A percentile compares a stretch with the other conserved stretches of the same genome.
phyloP scores from a whole-genome alignment of 2,797 vertebrate species.

The Hipposideros larvatus region DNA sequence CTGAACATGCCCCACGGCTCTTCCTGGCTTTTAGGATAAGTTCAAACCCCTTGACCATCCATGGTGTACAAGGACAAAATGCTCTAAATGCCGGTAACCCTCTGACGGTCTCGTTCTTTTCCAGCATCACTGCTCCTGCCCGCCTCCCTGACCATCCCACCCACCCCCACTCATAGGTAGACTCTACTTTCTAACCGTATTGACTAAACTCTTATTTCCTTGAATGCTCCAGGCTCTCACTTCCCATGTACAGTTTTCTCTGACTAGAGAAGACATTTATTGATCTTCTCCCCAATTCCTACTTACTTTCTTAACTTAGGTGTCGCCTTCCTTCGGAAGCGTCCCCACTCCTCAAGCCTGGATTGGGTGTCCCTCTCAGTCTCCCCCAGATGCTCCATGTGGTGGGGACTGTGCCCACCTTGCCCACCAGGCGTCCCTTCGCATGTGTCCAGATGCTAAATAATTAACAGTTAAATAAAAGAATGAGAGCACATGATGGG shows the following conservation, averaged over 20 bases:
- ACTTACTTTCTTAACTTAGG: not conserved
- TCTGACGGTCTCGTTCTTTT: not conserved
- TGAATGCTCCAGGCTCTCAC: not conserved
- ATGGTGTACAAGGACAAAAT: fast-evolving
- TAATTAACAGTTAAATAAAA: not conserved
- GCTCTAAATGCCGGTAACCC: too few relatives aligned
- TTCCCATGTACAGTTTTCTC: not conserved
- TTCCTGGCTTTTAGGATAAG: not conserved
- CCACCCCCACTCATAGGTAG: not conserved
- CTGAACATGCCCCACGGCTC: not conserved
- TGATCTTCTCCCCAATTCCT: not conserved
- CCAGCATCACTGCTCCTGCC: not conserved
- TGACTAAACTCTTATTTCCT: not conserved
- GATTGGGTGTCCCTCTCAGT: not conserved
- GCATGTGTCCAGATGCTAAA: not conserved
- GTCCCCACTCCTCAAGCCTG: not conserved
- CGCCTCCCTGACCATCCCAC: not conserved
- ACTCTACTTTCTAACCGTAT: not conserved
- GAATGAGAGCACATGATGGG: fast-evolving
- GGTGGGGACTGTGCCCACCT: not conserved
- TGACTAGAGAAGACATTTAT: not conserved
- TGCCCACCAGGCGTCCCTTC: not conserved
- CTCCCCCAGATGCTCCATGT: not conserved
- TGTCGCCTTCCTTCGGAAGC: not conserved
- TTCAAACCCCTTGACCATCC: not conserved